Evolutionary conservation across 2,113 vertebrate species (phyloP).

Genomic region (Clarias batrachus): DNA sequence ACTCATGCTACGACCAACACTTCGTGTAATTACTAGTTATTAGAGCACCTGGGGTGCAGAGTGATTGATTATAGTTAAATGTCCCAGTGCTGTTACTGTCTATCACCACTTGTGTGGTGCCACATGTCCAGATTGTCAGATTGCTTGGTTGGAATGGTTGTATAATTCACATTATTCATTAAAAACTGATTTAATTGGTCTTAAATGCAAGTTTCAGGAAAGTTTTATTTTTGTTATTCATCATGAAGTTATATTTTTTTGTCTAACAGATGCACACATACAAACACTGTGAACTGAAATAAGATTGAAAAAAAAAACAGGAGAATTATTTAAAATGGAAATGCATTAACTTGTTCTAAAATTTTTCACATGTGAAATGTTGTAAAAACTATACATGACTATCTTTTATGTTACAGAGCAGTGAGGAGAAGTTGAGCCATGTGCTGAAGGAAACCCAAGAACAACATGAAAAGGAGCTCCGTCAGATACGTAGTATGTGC

Average conservation of each 20-base stretch:
- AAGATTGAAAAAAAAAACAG: neutral
- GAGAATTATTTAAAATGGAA: neutral
- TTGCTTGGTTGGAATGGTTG: neutral
- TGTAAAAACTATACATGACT: neutral
- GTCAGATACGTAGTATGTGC: constrained; percentile 59
- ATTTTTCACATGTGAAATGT: neutral
- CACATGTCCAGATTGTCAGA: too few species aligned
- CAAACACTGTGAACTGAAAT: neutral
- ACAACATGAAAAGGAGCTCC: constrained; percentile 63
- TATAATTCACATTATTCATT: neutral
- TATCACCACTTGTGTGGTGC: too few species aligned
- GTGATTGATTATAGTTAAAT: too few species aligned
- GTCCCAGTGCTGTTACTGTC: too few species aligned
- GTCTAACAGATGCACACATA: neutral
- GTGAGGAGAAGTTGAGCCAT: constrained; percentile 61
- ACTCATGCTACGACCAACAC: too few species aligned
- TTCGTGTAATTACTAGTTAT: too few species aligned
- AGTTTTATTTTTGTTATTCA: neutral
- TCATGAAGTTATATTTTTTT: neutral
- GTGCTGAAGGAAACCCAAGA: constrained; percentile 66
- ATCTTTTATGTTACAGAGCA: constrained; percentile 54
- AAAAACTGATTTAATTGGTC: neutral
- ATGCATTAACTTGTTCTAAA: neutral
- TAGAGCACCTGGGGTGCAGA: too few species aligned
- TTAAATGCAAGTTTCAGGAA: neutral